Evolutionary conservation across 2,888 invertebrate genomes (phyloP), one percentile per base, ranked within the genome.

Genomic region (Harpalus rubripes): DNA sequence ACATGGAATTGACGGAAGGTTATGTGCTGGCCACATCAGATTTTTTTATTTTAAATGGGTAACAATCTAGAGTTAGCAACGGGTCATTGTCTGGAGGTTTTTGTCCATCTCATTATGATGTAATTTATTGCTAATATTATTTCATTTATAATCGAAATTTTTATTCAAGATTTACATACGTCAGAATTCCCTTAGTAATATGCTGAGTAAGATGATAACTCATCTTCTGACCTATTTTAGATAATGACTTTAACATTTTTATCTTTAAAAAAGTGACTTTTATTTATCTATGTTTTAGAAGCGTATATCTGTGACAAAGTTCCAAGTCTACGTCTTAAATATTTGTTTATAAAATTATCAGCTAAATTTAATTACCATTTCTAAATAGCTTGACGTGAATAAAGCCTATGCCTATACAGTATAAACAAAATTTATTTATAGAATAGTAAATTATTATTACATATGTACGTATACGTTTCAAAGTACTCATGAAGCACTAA

Each of bases 261-360:
- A 32, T 32, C 32, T 32, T 32, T 32, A 32, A 32, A 12, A 52
- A 52, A 52, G 6, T 6, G 44, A 52, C 12, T 52, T 52, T 52
- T 32, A 32, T 32, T 52, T 52, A 52, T 52, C 44, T 52, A 12
- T 4, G 44, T 0, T 52, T 32, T 32, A 32, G 5, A 12, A 52
- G 1, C 44, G 10, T 12, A 52, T 52, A 52, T 52, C 12, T 12
- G 10, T 10, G 12, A 6, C 44, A 52, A 52, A 52, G 44, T 52
- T 52, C 44, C 12, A 52, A 52, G 44, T 52, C 44, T 52, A 52
- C 44, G 5, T 32, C 5, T 32, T 52, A 52, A 12, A 52, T 52
- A 52, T 52, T 52, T 52, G 44, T 52, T 52, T 52, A 52, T 52
- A 12, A 52, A 52, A 52, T 52, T 52, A 52, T 52, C 44, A 12